Conservation (phyloP, 2,113 vertebrate species). For the Anser brachyrhynchus region DNA sequence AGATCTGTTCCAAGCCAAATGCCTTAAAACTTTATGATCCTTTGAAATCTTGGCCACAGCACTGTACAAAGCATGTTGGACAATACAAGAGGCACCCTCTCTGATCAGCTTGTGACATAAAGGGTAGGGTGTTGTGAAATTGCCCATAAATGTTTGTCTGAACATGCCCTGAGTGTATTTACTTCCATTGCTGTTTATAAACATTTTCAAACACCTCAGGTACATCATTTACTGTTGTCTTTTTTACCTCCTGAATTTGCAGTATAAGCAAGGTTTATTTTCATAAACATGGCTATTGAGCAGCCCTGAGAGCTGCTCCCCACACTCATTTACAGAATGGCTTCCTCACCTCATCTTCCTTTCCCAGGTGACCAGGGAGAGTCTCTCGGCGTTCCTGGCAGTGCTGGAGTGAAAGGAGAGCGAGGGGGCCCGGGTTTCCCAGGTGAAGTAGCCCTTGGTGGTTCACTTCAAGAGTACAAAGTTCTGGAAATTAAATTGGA, state of each 20-base stretch:
- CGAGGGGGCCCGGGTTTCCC: constrained; percentile 80
- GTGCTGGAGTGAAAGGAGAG: constrained; percentile 82
- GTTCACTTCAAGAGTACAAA: not conserved
- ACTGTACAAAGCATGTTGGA: not conserved
- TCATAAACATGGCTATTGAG: not conserved
- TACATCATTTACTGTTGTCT: not conserved
- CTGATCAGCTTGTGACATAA: not conserved
- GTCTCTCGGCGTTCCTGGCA: constrained; percentile 71
- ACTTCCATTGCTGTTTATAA: not conserved
- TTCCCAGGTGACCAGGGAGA: constrained; percentile 85
- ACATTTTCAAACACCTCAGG: not conserved
- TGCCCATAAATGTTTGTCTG: not conserved
- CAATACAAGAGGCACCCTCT: not conserved
- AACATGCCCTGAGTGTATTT: not conserved
- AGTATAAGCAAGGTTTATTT: not conserved
- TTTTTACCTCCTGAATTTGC: not conserved
- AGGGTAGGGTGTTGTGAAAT: not conserved
- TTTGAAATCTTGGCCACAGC: not conserved
- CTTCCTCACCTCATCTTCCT: not conserved
- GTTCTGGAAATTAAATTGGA: not conserved
- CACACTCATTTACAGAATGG: not conserved
- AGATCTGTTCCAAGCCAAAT: not conserved
- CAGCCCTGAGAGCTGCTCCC: not conserved
- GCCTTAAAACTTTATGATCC: not conserved
- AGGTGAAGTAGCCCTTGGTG: constrained; percentile 73